Base-by-base conservation (phyloP, 1,140 invertebrate genomes). In the Lerema accius region DNA sequence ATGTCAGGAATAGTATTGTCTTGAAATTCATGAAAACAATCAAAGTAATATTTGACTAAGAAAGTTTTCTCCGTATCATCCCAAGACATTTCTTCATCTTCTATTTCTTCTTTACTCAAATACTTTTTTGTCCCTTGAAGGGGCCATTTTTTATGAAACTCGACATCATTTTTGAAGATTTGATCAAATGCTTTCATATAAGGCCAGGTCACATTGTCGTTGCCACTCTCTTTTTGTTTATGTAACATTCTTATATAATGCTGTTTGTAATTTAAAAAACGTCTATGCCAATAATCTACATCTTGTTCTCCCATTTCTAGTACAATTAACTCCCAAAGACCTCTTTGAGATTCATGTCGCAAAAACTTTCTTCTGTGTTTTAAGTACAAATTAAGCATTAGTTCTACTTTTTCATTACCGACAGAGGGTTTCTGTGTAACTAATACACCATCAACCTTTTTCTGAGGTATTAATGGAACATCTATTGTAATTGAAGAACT, bases 261-360 rank as follows among this genome's bases (percentile, higher is more conserved):
- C 40, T 88, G 85, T 56, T 89, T 90, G 48, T 67, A 86, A 68
- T 90, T 90, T 6, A 86, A 64, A 32, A 89, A 90, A 5, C 86
- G 69, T 67, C 78, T 88, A n/a, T 88, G 80, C 88, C 84, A 90
- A 64, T 86, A 89, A 4, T 84, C 82, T 9, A 70, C 71, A 55
- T 83, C 74, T 28, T 86, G 76, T 55, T 79, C 71, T 0, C 82
- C 85, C 42, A 90, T 50, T 61, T 89, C 80, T 19, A 75, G 40
- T 10, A 83, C 81, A 51, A 90, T 89, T 4, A 69, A 73, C 6
- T 86, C 80, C 88, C 88, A 90, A 7, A 90, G 43, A 32, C 63
- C 68, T 65, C 72, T 78, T 28, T 76, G 69, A 15, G 74, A 73
- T 37, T 75, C 73, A 55, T 76, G 77, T 43, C 80, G 80, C 40